Base-by-base conservation (phyloP, 2,888 invertebrate species). In the Lacanobia wlatinum region DNA sequence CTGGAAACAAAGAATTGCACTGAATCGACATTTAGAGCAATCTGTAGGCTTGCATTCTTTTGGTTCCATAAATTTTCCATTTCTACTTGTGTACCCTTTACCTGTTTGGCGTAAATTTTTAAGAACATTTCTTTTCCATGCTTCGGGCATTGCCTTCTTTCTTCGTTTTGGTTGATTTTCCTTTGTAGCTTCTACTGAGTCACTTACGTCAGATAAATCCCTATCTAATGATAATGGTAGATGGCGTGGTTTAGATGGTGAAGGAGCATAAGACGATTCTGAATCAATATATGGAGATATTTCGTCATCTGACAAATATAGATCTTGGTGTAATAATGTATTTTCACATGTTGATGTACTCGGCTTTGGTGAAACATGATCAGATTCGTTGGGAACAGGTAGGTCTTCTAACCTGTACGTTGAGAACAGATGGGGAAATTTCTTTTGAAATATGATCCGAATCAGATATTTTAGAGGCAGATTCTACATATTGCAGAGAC, bases 41-140 rank as follows among this genome's bases (percentile, higher is more conserved):
- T 60, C 60, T 60, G 60, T 46, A 60, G 60, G 60, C 60, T 60
- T 60, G 60, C 60, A 60, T 60, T 60, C 23, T 60, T 60, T 60
- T 60, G 43, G 60, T 60, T 40, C 60, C 60, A 60, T 60, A 60
- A 18, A 43, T 60, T 60, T 60, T 46, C 60, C 60, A 40, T 60
- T 60, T 43, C 60, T 60, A 60, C 46, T 60, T 60, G 60, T 60
- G 40, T 60, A 43, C 43, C 60, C 60, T 56, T 56, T 56, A 16
- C 55, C 55, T 34, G 55, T 56, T 56, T 34, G 55, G 55, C 67
- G 67, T 67, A 67, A 67, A 38, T 59, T 67, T 67, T 67, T 59
- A 67, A 67, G 50, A 67, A 59, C 67, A 67, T 67, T 67, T 58
- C 67, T 67, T 59, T 67, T 67, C 67, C 67, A 67, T 46, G 59